Conservation (phyloP, 2,113 vertebrate species). For the Eretmochelys imbricata region DNA sequence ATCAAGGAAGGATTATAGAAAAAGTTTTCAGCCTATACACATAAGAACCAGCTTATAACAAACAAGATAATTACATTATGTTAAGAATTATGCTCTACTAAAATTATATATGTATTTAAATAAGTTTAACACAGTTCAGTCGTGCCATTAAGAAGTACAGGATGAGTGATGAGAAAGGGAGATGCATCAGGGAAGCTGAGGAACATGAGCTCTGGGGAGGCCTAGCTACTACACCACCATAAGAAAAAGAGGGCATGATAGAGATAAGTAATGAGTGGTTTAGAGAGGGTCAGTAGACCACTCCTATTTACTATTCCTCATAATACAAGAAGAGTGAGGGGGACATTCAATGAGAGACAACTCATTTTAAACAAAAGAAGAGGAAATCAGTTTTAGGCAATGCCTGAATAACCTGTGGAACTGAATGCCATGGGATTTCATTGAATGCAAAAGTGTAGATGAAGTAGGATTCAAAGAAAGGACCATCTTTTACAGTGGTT, state of each 20-base stretch:
- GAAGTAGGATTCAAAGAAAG: neutral
- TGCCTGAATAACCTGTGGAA: neutral
- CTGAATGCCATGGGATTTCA: neutral
- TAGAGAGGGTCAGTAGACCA: neutral
- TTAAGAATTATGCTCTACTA: neutral
- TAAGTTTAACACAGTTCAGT: neutral
- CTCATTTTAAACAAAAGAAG: neutral
- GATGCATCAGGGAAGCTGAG: neutral
- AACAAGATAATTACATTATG: neutral
- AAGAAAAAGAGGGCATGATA: neutral
- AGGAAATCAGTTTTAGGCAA: neutral
- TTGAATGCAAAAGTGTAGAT: neutral
- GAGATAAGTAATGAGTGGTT: neutral
- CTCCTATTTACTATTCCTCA: too few species aligned
- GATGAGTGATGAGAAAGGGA: neutral
- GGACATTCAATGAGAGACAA: neutral
- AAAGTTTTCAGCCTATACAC: neutral
- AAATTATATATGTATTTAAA: neutral
- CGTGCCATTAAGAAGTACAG: neutral
- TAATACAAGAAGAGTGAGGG: too few species aligned
- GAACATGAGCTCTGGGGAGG: neutral
- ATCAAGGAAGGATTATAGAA: neutral
- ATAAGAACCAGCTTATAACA: neutral
- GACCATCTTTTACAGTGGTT: neutral
- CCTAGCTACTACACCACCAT: neutral